A percentile compares a stretch with the other conserved stretches of the same genome.
Evolutionary conservation across 2,797 vertebrate genomes (phyloP).

Genomic region (Stomatorhinus walkeri): DNA sequence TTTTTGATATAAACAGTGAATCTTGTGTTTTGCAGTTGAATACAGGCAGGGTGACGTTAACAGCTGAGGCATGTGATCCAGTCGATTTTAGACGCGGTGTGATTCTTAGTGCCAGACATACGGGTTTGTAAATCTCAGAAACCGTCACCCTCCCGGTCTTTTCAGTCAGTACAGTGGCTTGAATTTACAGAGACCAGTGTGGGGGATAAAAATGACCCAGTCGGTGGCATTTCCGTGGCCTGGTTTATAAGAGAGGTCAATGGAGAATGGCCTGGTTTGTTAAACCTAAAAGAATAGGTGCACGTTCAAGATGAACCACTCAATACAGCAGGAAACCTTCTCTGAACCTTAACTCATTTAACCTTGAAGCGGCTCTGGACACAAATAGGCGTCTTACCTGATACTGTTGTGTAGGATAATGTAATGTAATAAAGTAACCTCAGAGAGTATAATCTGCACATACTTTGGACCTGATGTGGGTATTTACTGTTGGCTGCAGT

Average conservation of each 20-base stretch:
- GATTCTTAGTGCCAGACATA: not conserved
- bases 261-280: not conserved
- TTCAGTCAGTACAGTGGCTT: not conserved
- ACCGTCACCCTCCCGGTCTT: not conserved
- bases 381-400: not conserved
- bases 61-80: not conserved
- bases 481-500: slow-evolving; percentile 35
- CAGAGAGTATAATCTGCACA: not conserved
- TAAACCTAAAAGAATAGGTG: not conserved
- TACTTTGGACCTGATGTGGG: slow-evolving; percentile 44
- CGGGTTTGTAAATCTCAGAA: not conserved
- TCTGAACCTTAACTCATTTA: not conserved
- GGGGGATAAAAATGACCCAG: not conserved
- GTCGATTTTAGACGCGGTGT: not conserved
- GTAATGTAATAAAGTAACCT: not conserved
- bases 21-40: not conserved
- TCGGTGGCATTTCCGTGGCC: not conserved
- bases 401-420: not conserved
- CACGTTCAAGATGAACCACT: not conserved
- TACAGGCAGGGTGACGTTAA: not conserved
- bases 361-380: not conserved
- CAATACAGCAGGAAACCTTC: not conserved
- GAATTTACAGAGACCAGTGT: not conserved
- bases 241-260: not conserved
- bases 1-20: not conserved